Conservation (phyloP, 1,140 invertebrate species). For the Pseudomyrmex dendroicus region DNA sequence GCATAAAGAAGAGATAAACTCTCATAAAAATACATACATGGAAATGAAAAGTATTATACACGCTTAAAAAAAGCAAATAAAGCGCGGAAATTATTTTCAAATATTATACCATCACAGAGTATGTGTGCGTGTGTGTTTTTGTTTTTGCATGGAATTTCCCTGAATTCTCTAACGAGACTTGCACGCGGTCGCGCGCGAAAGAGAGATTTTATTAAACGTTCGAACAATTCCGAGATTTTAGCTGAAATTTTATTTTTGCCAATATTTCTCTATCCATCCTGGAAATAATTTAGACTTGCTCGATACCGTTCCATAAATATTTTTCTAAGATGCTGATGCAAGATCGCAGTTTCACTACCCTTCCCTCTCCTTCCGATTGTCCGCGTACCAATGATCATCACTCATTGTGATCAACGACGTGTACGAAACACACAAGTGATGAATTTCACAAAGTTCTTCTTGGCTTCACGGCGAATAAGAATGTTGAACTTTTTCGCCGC, state of each 20-base stretch:
- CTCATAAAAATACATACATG: not conserved
- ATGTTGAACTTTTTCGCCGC: conserved; percentile 42
- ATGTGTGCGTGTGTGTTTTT: too few relatives aligned
- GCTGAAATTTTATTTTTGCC: conserved; percentile 22
- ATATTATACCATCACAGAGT: not conserved
- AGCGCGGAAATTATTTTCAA: conserved; percentile 28
- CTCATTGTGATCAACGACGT: conserved; percentile 61
- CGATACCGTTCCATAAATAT: conserved; percentile 66
- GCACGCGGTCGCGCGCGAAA: not conserved
- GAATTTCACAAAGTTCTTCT: not conserved
- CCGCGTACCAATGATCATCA: conserved; percentile 38
- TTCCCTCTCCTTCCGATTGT: not conserved
- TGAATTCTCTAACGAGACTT: conserved; percentile 31
- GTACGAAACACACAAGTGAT: conserved; percentile 16
- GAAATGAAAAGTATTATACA: not conserved
- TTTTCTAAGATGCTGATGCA: conserved; percentile 50
- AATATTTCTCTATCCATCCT: conserved; percentile 43
- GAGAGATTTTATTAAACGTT: conserved; percentile 45
- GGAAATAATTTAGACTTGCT: not conserved
- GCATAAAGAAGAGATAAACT: not conserved
- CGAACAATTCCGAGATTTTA: not conserved
- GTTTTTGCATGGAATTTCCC: not conserved
- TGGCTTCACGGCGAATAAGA: conserved; percentile 22
- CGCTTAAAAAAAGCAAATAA: not conserved
- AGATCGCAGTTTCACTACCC: not conserved